Conservation (phyloP, 2,797 vertebrate genomes). For the Hirundo rustica region DNA sequence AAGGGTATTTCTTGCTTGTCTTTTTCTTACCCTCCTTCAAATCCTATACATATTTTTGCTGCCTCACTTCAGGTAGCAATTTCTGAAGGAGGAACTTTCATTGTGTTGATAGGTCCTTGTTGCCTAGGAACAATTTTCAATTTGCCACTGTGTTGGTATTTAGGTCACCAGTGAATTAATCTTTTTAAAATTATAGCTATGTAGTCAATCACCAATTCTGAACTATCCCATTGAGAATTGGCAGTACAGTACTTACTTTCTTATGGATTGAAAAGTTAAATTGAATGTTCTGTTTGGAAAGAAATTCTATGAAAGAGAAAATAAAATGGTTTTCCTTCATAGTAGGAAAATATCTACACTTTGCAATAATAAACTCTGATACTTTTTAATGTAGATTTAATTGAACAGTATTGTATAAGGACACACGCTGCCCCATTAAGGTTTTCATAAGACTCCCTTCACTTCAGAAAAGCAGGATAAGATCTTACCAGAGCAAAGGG, state of each 20-base stretch:
- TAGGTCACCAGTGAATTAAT: slow-evolving; percentile 70
- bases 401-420: background rate
- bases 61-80: background rate
- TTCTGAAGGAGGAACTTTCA: slow-evolving; percentile 30
- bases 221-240: slow-evolving; percentile 25
- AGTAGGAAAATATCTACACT: background rate
- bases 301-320: background rate
- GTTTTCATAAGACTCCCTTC: background rate
- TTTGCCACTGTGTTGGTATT: slow-evolving; percentile 60
- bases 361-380: background rate
- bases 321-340: background rate
- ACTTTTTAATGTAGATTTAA: background rate
- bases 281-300: slow-evolving; percentile 30
- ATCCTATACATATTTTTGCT: background rate
- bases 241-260: background rate
- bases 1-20: background rate
- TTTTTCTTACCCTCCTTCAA: background rate
- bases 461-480: background rate
- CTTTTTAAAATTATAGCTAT: slow-evolving; percentile 57
- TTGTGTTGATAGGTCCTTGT: slow-evolving; percentile 44
- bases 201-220: slow-evolving; percentile 39
- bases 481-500: background rate
- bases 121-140: slow-evolving; percentile 64
- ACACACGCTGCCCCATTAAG: background rate
- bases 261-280: slow-evolving; percentile 32